phyloP scores from a whole-genome alignment of 2,888 invertebrate genomes.

The Geophilus truncorum region DNA sequence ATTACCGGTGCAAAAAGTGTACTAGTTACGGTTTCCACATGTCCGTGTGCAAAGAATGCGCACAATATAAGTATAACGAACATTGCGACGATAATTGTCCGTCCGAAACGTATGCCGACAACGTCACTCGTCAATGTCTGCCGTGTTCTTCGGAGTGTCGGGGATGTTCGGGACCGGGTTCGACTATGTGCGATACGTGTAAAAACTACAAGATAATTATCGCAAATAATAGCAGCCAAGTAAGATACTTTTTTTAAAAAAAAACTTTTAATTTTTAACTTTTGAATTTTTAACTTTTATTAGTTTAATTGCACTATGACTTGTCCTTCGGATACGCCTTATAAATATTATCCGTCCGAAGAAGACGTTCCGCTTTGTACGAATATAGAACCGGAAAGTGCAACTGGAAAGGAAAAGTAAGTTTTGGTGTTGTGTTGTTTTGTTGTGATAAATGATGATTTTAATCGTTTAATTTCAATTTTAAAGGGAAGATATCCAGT shows the following conservation, averaged over 20 bases:
- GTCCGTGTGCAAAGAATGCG: constrained; percentile 74
- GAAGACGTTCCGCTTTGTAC: constrained; percentile 71
- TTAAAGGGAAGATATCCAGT: constrained; percentile 42
- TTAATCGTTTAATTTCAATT: not conserved
- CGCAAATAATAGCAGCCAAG: constrained; percentile 39
- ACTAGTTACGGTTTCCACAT: constrained; percentile 79
- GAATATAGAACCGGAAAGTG: constrained; percentile 51
- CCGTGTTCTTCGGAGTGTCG: constrained; percentile 76
- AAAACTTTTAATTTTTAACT: not conserved
- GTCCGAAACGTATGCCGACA: constrained; percentile 74
- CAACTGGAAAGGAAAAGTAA: constrained; percentile 23
- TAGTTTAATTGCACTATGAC: constrained; percentile 77
- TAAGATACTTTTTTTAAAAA: not conserved
- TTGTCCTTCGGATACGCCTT: constrained; percentile 72
- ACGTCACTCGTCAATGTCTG: constrained; percentile 64
- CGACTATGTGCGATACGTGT: constrained; percentile 70
- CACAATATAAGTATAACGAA: constrained; percentile 76
- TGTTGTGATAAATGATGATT: not conserved
- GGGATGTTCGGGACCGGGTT: constrained; percentile 72
- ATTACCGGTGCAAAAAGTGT: constrained; percentile 81
- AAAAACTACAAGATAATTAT: constrained; percentile 67
- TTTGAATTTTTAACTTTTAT: too few relatives aligned
- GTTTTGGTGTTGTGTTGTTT: not conserved
- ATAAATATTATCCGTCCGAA: constrained; percentile 71
- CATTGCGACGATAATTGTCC: constrained; percentile 86